Evolutionary conservation across 2,888 invertebrate genomes (phyloP), one percentile per base, ranked within the genome.

Genomic region (Drosophila pseudotakahashii): DNA sequence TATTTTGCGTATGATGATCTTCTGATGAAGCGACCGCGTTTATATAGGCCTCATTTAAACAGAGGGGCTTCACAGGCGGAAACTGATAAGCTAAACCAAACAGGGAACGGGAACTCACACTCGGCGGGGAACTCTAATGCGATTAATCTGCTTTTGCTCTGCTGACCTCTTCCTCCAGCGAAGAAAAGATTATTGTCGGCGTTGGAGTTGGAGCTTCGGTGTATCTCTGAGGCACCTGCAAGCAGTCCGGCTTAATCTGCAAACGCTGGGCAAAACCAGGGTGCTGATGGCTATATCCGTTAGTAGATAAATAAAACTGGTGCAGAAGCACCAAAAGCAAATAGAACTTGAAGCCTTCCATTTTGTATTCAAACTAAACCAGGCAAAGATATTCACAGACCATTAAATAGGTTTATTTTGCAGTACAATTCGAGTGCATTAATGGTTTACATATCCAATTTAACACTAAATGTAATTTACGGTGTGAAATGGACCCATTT

Each of bases 261-360:
- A 82, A 53, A n/a, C 89, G 81, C 37, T 86, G 48, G 6, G 78
- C 78, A 50, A 88, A 88, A 7, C 89, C 87, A 61, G 89, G 88
- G 74, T 55, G 84, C 6, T 11, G 57, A 57, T 80, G 80, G 3
- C 50, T 47, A 19, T 66, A 47, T 7, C 39, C 64, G 4, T 32
- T 10, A 5, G 36, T 7, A 7, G 6, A 10, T 7, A 13, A 39
- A 23, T 52, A 30, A 30, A 51, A 32, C 53, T 26, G 54, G 11
- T 16, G 13, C 13, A 69, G 3, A 6, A 76, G 10, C 11, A 81
- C 2, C 6, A 51, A 47, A 9, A 71, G 7, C 1, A 62, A 19
- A 3, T 45, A 13, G 2, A 61, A 34, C 50, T 13, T 36, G 0
- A 47, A 13, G 10, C 32, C 7, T 1, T 45, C 4, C 67, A 77